Evolutionary conservation across 2,888 invertebrate genomes (phyloP).

Genomic region (Clunio marinus): DNA sequence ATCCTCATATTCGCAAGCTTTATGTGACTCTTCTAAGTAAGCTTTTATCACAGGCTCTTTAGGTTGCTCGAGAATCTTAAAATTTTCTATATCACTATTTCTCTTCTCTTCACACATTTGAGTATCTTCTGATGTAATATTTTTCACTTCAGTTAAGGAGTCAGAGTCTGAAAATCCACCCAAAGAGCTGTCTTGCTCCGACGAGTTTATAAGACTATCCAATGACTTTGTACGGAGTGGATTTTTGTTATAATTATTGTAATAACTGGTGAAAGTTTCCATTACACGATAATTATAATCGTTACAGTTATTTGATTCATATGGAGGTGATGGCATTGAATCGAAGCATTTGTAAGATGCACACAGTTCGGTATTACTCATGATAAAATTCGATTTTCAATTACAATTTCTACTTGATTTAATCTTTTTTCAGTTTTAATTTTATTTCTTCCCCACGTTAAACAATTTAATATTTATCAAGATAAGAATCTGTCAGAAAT

Average conservation of each 20-base stretch:
- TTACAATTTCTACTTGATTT: too few relatives aligned
- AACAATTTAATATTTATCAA: too few relatives aligned
- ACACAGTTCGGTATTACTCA: slow-evolving; percentile 25
- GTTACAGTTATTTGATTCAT: background rate
- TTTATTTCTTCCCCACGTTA: too few relatives aligned
- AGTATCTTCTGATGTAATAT: slow-evolving; percentile 46
- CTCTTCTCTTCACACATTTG: slow-evolving; percentile 48
- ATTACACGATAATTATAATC: slow-evolving; percentile 36
- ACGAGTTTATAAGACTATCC: slow-evolving; percentile 66
- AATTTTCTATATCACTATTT: slow-evolving; percentile 49
- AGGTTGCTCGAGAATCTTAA: slow-evolving; percentile 44
- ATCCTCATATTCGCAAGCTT: slow-evolving; percentile 41
- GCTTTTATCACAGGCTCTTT: slow-evolving; percentile 41
- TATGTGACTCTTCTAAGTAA: slow-evolving; percentile 41
- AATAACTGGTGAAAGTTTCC: too few relatives aligned
- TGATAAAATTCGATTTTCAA: background rate
- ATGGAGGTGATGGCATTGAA: slow-evolving; percentile 41
- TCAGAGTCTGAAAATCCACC: slow-evolving; percentile 57
- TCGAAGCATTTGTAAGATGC: slow-evolving; percentile 54
- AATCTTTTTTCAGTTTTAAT: too few relatives aligned
- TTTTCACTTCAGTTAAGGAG: slow-evolving; percentile 63
- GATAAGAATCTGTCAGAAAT: too few relatives aligned
- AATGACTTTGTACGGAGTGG: slow-evolving; percentile 56
- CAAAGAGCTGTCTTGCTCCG: slow-evolving; percentile 60
- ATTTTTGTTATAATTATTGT: slow-evolving; percentile 40